Base-by-base conservation (phyloP, 2,113 vertebrate genomes). In the Pyrgilauda ruficollis region DNA sequence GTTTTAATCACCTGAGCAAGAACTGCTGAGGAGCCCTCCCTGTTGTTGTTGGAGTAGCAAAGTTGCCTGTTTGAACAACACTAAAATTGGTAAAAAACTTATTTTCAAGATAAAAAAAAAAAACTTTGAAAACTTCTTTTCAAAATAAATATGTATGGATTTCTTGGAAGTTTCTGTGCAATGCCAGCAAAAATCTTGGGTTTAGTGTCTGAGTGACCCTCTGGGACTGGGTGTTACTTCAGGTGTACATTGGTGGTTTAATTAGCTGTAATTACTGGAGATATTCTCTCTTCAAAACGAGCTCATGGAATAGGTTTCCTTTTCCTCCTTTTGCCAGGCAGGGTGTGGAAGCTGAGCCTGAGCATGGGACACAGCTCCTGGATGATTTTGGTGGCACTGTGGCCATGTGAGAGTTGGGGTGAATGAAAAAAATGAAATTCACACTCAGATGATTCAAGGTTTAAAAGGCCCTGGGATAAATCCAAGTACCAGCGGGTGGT, bases 131-230 rank as follows among this genome's bases (percentile, higher is more conserved):
- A 41, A 41, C 39, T 15, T 58, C 6, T 74, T 66, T 30, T 8
- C 3, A 33, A 43, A 20, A 9, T n/a, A 12, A 1, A 7, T 1
- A 0, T 2, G 2, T 13, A 9, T 3, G 6, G 19, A 15, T 56
- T 47, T 64, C 7, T 56, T 88, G 30, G 6, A 26, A 28, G n/a
- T 43, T 88, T 56, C 22, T 27, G 11, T 22, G 6, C 39, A 15
- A 37, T 15, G 37, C 11, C 43, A 70, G 4, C 15, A 11, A 1
- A 53, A 75, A 28, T 21, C 17, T 11, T 13, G 26, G 4, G 16
- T 66, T 84, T 24, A 17, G 13, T 84, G 56, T 2, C 0, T 2
- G 30, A 33, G 59, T 30, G 75, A 33, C n/a, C 20, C 9, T 3
- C 13, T 31, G 41, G 72, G 8, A 15, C 0, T 31, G 35, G 5